Percentiles rank a stretch among this genome's conserved stretches.
These are phyloP conservation scores for Buathra laborator DNA, from an alignment of 2,888 invertebrate genomes.

Conservation along the genomic window DNA sequence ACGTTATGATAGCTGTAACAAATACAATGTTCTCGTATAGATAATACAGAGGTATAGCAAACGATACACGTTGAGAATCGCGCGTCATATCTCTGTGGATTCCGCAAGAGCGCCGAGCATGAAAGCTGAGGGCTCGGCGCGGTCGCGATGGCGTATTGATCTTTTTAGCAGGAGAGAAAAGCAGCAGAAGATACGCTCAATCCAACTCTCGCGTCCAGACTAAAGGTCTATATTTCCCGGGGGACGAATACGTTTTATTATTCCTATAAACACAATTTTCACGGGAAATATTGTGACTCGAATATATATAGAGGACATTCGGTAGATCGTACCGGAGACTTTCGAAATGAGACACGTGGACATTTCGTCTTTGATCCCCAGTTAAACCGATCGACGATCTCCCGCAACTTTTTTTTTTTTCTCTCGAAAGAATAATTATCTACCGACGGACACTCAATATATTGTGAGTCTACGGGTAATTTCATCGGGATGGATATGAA, in stretches of 20 bases:
- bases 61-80: constrained; percentile 42
- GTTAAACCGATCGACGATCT: constrained; percentile 34
- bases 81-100: constrained; percentile 65
- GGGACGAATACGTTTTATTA: constrained; percentile 84
- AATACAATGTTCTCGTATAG: constrained; percentile 52
- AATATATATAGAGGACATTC: constrained; percentile 63
- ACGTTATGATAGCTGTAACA: constrained; percentile 61
- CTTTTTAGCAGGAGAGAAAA: constrained; percentile 83
- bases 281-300: constrained; percentile 79
- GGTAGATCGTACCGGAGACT: constrained; percentile 10
- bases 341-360: background rate
- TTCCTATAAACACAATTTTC: constrained; percentile 85
- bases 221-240: constrained; percentile 85
- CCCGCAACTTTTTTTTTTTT: constrained; percentile 3
- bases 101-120: constrained; percentile 65
- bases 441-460: background rate
- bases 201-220: constrained; percentile 78
- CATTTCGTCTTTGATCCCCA: constrained; percentile 24
- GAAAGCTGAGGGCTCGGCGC: constrained; percentile 52
- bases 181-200: constrained; percentile 69
- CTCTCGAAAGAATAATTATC: constrained; percentile 20
- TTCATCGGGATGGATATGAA: background rate
- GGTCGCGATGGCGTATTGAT: constrained; percentile 84
- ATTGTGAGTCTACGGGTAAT: constrained; percentile 6
- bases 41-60: constrained; percentile 33